A percentile compares a stretch with the other conserved stretches of the same genome.
Conservation (phyloP, 2,888 invertebrate species). For the Eupithecia abbreviata region DNA sequence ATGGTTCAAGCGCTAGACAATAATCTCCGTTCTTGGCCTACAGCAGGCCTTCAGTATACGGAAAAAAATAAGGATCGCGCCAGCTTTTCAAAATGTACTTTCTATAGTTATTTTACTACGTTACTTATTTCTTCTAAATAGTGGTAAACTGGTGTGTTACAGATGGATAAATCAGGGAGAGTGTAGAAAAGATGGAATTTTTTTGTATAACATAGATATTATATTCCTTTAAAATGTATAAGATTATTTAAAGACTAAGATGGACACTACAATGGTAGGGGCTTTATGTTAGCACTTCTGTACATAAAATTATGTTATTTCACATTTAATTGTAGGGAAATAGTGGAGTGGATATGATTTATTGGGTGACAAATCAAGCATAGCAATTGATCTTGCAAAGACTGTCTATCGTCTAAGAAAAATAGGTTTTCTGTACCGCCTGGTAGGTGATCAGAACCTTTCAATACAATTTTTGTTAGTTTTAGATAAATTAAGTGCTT, state of each 20-base stretch:
- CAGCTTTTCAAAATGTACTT: neutral
- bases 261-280: neutral
- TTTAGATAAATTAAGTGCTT: neutral
- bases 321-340: neutral
- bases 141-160: constrained; percentile 5
- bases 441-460: neutral
- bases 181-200: constrained; percentile 21
- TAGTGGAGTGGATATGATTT: neutral
- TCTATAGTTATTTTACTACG: neutral
- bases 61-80: neutral
- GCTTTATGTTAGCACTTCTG: neutral
- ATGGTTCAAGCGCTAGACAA: no score
- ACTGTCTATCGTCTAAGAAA: neutral
- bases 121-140: constrained; percentile 20
- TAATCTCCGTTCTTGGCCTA: no score
- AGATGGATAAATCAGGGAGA: constrained; percentile 30
- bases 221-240: constrained; percentile 17
- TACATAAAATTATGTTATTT: neutral
- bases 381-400: neutral
- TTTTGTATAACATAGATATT: constrained; percentile 24
- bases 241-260: constrained; percentile 2
- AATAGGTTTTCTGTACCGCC: neutral
- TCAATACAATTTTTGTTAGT: neutral
- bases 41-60: neutral
- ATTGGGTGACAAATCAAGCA: neutral